These are phyloP conservation scores for Limenitis camilla DNA, from an alignment of 2,888 invertebrate genomes.

Conservation along the genomic window DNA sequence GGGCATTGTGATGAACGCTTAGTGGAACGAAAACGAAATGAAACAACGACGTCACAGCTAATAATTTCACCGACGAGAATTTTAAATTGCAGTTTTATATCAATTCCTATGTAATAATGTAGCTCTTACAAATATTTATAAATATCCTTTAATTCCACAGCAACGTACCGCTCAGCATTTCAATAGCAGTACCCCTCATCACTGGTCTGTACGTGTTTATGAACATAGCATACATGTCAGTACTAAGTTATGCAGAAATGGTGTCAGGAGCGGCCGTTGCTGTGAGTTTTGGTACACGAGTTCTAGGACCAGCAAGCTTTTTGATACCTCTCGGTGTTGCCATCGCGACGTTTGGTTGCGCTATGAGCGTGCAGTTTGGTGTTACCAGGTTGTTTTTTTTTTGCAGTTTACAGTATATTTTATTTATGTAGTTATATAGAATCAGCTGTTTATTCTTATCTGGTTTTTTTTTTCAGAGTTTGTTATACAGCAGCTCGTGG, in stretches of 20 bases:
- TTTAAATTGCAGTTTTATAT: too few relatives aligned
- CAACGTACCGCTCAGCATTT: slow-evolving; percentile 86
- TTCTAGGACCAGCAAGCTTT: slow-evolving; percentile 78
- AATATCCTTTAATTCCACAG: slow-evolving; percentile 46
- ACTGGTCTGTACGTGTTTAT: slow-evolving; percentile 86
- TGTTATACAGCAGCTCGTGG: slow-evolving; percentile 88
- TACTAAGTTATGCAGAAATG: slow-evolving; percentile 82
- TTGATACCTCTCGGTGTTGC: slow-evolving; percentile 85
- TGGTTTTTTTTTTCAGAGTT: slow-evolving; percentile 70
- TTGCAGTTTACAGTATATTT: background rate
- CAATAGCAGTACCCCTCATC: slow-evolving; percentile 87
- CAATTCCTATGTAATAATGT: too few relatives aligned
- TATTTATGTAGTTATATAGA: background rate
- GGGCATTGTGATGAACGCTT: too few relatives aligned
- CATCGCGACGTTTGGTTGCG: slow-evolving; percentile 85
- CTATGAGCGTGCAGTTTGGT: slow-evolving; percentile 84
- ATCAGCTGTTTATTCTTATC: background rate
- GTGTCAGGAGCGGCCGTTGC: slow-evolving; percentile 85
- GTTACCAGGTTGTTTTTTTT: slow-evolving; percentile 76
- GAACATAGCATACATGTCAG: slow-evolving; percentile 91
- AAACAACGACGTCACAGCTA: too few relatives aligned
- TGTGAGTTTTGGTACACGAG: slow-evolving; percentile 79
- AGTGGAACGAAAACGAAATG: too few relatives aligned
- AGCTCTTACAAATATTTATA: too few relatives aligned
- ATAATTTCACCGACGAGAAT: too few relatives aligned